phyloP scores from a whole-genome alignment of 2,113 vertebrate species.

The Pedionomus torquatus region DNA sequence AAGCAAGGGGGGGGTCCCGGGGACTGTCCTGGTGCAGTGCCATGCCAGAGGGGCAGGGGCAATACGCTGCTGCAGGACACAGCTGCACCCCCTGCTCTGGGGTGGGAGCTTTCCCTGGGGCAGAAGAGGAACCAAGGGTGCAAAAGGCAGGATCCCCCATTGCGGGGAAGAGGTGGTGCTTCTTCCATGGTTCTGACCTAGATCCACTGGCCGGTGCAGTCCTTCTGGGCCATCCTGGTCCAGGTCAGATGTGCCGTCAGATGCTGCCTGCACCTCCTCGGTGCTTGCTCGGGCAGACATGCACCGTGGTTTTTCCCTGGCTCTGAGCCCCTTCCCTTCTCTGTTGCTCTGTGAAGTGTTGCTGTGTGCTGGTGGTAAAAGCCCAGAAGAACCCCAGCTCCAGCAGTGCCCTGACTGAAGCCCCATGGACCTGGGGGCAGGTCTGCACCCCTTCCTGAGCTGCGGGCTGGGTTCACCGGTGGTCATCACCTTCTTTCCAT shows the following conservation, averaged over 20 bases:
- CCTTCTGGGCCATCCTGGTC: neutral
- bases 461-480: neutral
- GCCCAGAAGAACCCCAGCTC: neutral
- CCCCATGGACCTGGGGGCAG: neutral
- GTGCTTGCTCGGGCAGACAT: neutral
- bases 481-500: neutral
- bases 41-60: neutral
- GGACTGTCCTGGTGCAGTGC: neutral
- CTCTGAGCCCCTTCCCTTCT: neutral
- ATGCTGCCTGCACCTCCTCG: neutral
- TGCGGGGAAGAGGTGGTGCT: neutral
- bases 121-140: neutral
- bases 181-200: neutral
- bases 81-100: neutral
- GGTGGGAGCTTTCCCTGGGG: neutral
- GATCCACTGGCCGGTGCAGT: neutral
- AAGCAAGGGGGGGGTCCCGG: neutral
- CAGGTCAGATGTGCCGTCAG: neutral
- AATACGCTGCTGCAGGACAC: neutral
- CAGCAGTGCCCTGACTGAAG: neutral
- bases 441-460: neutral
- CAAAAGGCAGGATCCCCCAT: neutral
- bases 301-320: accelerated
- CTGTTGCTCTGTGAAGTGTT: accelerated
- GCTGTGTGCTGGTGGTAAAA: neutral